Evolutionary conservation across 2,888 invertebrate genomes (phyloP), one percentile per base, ranked within the genome.

Genomic region (Drosophila ezoana): DNA sequence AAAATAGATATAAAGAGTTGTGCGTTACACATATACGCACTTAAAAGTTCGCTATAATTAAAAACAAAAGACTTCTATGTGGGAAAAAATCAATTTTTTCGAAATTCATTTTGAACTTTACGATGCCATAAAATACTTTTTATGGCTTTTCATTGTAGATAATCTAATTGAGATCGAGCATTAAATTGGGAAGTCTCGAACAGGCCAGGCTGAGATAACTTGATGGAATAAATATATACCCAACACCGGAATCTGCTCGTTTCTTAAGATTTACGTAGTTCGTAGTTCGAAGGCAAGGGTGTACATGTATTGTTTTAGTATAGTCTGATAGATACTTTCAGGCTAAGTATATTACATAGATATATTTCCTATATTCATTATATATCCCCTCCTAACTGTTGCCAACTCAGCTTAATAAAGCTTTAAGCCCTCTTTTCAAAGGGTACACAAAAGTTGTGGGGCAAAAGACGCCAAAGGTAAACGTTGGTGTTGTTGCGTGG

Each of bases 361-460:
- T 23, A 5, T 23, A 23, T 23, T 23, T 23, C 23, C 23, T 23
- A 6, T 23, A 23, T 23, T 23, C 4, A 23, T 6, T 6, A 1
- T 23, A 5, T 8, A 6, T 28, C 28, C 8, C 2, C 28, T 28
- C 8, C 28, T 8, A 28, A 8, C 23, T 28, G 23, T 2, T 28
- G 23, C 23, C 23, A 28, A 8, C 23, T 6, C 23, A 8, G 28
- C 8, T 28, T 28, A 8, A 28, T 8, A 8, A 8, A 8, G 8
- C 2, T 0, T 28, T 28, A 28, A 28, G 0, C 2, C 28, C 28
- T 28, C 8, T 28, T 8, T 8, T 28, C 28, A 45, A 44, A 35
- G 54, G 40, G 28, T 62, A 59, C 40, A 56, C 32, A 57, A 41
- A 56, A 41, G 33, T 51, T 56, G 16, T 14, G 40, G 43, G 49